These are phyloP conservation scores for Strix occidentalis DNA, from an alignment of 2,797 vertebrate species.

Conservation along the genomic window DNA sequence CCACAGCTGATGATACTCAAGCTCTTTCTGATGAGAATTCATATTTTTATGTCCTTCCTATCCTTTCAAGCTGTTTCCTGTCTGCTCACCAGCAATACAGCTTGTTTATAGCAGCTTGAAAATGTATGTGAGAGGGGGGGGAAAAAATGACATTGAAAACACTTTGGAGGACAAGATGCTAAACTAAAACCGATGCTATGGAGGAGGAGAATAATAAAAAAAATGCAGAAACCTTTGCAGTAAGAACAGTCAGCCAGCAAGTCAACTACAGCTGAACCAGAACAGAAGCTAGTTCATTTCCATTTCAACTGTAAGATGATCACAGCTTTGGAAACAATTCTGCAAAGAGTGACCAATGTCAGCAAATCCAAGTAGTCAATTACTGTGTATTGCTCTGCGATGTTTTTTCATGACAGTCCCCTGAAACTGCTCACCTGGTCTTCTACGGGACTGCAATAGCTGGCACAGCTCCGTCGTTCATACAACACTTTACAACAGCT, in stretches of 20 bases:
- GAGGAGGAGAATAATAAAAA: background rate
- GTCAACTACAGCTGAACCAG: background rate
- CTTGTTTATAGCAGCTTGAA: background rate
- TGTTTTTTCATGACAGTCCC: background rate
- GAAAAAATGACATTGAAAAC: background rate
- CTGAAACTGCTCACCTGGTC: background rate
- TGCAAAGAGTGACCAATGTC: background rate
- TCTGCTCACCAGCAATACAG: background rate
- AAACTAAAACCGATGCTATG: accelerated
- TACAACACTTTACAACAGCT: background rate
- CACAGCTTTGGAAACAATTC: background rate
- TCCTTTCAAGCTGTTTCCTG: background rate
- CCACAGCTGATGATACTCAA: background rate
- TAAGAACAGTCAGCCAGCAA: background rate
- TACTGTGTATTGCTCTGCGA: background rate
- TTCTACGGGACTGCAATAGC: background rate
- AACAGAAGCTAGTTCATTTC: background rate
- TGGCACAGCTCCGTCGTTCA: background rate
- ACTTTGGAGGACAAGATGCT: background rate
- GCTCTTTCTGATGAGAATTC: background rate
- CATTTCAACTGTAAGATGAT: background rate
- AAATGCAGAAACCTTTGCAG: background rate
- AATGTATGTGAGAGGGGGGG: background rate
- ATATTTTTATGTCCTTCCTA: background rate
- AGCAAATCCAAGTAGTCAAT: background rate